phyloP scores from a whole-genome alignment of 2,888 invertebrate genomes.

The Brenthis hecate region DNA sequence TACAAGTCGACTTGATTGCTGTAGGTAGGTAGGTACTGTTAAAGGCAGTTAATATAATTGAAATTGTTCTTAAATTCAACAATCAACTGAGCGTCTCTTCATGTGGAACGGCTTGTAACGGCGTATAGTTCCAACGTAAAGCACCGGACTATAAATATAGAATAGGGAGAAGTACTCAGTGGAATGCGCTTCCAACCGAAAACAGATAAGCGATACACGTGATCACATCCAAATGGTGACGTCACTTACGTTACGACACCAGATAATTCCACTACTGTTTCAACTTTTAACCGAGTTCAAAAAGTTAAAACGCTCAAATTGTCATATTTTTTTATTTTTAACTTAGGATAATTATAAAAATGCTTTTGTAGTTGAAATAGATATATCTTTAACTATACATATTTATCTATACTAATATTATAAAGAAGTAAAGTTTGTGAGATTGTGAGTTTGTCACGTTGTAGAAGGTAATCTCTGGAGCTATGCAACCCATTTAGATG shows the following conservation, averaged over 20 bases:
- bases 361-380: too few relatives aligned
- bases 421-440: too few relatives aligned
- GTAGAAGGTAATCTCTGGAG: too few relatives aligned
- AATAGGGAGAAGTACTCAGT: constrained; percentile 48
- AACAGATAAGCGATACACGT: constrained; percentile 59
- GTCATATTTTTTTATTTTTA: background rate
- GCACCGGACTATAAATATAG: constrained; percentile 53
- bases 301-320: background rate
- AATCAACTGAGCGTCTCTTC: constrained; percentile 17
- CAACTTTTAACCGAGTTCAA: constrained; percentile 1
- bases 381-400: too few relatives aligned
- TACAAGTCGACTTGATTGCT: too few relatives aligned
- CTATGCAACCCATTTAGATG: too few relatives aligned
- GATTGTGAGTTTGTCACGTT: too few relatives aligned
- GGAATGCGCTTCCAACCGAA: constrained; percentile 62
- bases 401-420: too few relatives aligned
- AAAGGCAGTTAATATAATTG: constrained; percentile 11
- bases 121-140: constrained; percentile 46
- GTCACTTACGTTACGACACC: constrained; percentile 46
- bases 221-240: constrained; percentile 52
- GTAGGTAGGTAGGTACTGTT: background rate
- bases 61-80: constrained; percentile 10
- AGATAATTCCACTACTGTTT: constrained; percentile 32
- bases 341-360: background rate
- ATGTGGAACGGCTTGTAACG: constrained; percentile 35